Percentiles rank a stretch among this genome's conserved stretches.
Conservation (phyloP, 2,888 invertebrate genomes). For the Danaus chrysippus region DNA sequence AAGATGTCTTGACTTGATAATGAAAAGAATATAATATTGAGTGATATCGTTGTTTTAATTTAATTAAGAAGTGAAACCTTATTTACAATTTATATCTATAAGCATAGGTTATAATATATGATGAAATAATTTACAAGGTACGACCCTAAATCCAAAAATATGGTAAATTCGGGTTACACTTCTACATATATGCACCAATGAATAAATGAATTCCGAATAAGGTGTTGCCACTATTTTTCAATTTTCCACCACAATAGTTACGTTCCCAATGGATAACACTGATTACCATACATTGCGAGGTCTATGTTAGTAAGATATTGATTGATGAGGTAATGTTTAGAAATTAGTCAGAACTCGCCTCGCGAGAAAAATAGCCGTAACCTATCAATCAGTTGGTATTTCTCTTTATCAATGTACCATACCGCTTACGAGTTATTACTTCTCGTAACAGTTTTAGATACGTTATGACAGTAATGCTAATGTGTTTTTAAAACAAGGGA, state of each 20-base stretch:
- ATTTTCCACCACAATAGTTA: constrained; percentile 69
- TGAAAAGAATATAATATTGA: background rate
- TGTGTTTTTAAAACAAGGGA: background rate
- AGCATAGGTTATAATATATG: background rate
- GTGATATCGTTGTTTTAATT: background rate
- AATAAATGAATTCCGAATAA: constrained; percentile 68
- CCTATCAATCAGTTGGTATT: background rate
- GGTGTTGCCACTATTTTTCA: constrained; percentile 64
- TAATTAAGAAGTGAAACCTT: constrained; percentile 8
- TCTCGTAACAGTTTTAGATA: too few relatives aligned
- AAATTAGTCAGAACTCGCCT: too few relatives aligned
- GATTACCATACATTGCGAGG: constrained; percentile 52
- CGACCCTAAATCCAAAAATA: constrained; percentile 23
- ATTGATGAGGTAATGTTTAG: constrained; percentile 41
- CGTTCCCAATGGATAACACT: constrained; percentile 55
- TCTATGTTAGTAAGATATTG: constrained; percentile 38
- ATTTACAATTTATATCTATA: constrained; percentile 3
- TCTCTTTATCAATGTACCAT: background rate
- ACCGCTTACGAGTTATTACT: too few relatives aligned
- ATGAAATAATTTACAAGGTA: background rate
- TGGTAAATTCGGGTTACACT: constrained; percentile 29
- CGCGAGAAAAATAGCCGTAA: background rate
- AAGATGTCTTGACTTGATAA: constrained; percentile 4
- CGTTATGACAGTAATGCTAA: background rate
- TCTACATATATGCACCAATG: constrained; percentile 48